Evolutionary conservation across 2,888 invertebrate genomes (phyloP), one percentile per base, ranked within the genome.

Genomic region (Synergus gifuensis): DNA sequence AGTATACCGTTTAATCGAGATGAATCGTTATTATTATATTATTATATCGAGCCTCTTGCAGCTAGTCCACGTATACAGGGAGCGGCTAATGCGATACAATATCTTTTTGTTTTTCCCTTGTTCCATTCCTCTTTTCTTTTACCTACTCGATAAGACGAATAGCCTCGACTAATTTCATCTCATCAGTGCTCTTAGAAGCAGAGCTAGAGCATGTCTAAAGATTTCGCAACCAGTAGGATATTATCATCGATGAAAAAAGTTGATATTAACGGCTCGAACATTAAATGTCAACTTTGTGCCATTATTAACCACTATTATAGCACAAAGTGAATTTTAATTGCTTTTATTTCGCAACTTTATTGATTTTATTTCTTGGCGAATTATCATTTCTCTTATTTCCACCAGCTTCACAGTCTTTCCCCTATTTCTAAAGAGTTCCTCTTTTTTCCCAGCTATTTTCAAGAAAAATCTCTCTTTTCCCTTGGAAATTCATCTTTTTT

Each of bases 101-200:
- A 64, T 64, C 40, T 64, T 64, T 64, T 64, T n/a, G 64, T 64
- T 64, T 64, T 64, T 64, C 64, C 64, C 64, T 64, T 64, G 40
- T 36, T 64, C 60, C 60, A n/a, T 64, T 64, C n/a, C 40, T 36
- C 63, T 63, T 63, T 63, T 63, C 63, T 63, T 63, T 28, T 63
- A 36, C 63, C 36, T 36, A 60, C 36, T 64, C 36, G 40, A 40
- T 64, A 40, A 40, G 64, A 64, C 36, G 64, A 40, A 64, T 64
- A 7, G 40, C 63, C 63, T 63, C 63, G 28, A 14, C 63, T 63
- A 63, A 63, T 63, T 63, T 63, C 36, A 63, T 63, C 63, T 63
- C 63, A 28, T 63, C 63, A 28, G 16, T 28, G 22, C 22, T 60
- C 18, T 49, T 16, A 49, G 16, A 36, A 5, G 36, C 5, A 36